A percentile compares a stretch with the other conserved stretches of the same genome.
Evolutionary conservation across 2,888 invertebrate genomes (phyloP).

Genomic region (Zootermopsis nevadensis): DNA sequence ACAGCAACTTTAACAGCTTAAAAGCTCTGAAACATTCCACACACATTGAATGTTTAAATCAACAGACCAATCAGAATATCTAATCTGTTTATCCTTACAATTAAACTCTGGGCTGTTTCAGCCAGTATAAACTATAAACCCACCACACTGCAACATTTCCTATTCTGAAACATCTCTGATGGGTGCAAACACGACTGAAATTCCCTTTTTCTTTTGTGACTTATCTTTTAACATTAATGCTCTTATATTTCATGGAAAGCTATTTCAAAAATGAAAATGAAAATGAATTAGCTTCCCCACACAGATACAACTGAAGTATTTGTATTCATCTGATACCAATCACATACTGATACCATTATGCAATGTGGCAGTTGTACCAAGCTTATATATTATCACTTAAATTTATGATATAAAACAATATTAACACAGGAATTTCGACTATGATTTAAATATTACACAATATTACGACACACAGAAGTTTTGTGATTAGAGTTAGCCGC

Average conservation of each 20-base stretch:
- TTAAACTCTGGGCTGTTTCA: not conserved
- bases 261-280: not conserved
- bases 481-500: not conserved
- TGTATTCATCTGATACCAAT: not conserved
- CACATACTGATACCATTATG: too few relatives aligned
- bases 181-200: not conserved
- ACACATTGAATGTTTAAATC: not conserved
- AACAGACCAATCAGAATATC: not conserved
- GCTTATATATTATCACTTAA: not conserved
- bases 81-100: not conserved
- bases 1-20: not conserved
- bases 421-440: conserved; percentile 1
- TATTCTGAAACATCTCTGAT: not conserved
- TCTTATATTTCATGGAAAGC: not conserved
- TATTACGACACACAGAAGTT: conserved; percentile 15
- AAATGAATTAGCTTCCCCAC: not conserved
- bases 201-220: not conserved
- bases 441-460: not conserved
- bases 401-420: conserved; percentile 19
- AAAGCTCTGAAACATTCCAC: not conserved
- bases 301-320: not conserved
- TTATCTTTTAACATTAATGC: not conserved
- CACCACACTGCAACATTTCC: not conserved
- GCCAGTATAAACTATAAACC: not conserved
- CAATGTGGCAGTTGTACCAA: not conserved